These are phyloP conservation scores for Choloepus hoffmanni DNA, from an alignment of 2,113 vertebrate genomes.

Conservation along the genomic window DNA sequence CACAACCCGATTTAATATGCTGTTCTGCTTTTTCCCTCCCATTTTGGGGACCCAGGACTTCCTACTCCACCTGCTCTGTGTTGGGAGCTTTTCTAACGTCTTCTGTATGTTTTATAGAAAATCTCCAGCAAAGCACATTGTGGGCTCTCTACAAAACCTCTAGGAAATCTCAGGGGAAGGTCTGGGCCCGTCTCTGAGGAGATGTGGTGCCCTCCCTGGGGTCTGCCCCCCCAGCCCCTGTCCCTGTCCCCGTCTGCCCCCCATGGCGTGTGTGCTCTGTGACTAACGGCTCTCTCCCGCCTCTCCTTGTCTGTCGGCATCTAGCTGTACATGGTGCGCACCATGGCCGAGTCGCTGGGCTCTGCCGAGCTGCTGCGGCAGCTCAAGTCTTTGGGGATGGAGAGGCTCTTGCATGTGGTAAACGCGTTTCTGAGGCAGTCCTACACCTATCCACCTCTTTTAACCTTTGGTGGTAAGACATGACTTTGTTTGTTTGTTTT, in stretches of 20 bases:
- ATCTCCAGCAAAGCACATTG: neutral
- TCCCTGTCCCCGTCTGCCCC: constrained; percentile 77
- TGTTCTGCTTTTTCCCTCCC: constrained; percentile 60
- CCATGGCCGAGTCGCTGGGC: constrained; percentile 92
- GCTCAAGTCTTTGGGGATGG: constrained; percentile 91
- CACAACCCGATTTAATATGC: neutral
- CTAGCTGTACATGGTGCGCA: constrained; percentile 92
- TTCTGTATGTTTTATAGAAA: neutral
- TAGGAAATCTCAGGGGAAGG: neutral
- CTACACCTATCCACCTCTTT: constrained; percentile 90
- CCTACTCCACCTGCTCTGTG: neutral
- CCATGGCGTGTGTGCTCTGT: constrained; percentile 68
- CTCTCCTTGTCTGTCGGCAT: constrained; percentile 88
- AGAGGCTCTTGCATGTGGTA: constrained; percentile 92
- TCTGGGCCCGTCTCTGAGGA: neutral
- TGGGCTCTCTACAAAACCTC: neutral
- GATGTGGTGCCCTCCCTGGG: neutral
- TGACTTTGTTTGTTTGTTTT: constrained; percentile 85
- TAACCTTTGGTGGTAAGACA: constrained; percentile 92
- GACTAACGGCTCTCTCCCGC: constrained; percentile 87
- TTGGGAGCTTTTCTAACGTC: neutral
- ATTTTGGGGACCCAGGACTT: constrained; percentile 45
- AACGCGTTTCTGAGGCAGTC: constrained; percentile 92
- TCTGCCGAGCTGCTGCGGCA: constrained; percentile 91
- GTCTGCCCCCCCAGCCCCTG: neutral